phyloP scores from a whole-genome alignment of 2,888 invertebrate species.

The Hirtodrosophila duncani region DNA sequence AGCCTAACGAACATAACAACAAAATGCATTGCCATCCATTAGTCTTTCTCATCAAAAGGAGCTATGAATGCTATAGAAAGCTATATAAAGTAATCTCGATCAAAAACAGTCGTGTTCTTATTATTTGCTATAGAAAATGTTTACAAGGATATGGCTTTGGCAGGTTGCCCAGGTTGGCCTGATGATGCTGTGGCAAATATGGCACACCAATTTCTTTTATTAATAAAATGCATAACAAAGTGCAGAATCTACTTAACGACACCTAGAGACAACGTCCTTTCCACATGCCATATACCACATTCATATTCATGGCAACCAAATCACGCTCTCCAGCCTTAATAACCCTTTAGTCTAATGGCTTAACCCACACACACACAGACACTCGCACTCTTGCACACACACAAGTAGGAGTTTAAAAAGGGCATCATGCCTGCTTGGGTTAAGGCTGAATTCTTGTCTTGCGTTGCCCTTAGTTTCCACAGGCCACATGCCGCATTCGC shows the following conservation, averaged over 20 bases:
- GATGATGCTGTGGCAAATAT: too few relatives aligned
- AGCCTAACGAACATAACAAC: too few relatives aligned
- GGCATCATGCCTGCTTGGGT: conserved; percentile 1
- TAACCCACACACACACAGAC: conserved; percentile 29
- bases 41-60: too few relatives aligned
- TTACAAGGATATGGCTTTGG: conserved; percentile 44
- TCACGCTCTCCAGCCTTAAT: conserved; percentile 44
- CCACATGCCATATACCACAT: conserved; percentile 3
- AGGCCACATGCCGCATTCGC: conserved; percentile 27
- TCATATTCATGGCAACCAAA: conserved; percentile 38
- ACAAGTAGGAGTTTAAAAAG: conserved; percentile 17
- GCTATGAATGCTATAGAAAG: too few relatives aligned
- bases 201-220: conserved; percentile 56
- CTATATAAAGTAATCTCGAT: too few relatives aligned
- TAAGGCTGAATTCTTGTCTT: conserved; percentile 22
- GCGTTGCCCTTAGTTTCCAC: conserved; percentile 21
- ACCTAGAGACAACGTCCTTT: conserved; percentile 12
- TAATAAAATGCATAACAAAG: conserved; percentile 56
- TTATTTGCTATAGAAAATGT: too few relatives aligned
- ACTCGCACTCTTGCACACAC: conserved; percentile 12
- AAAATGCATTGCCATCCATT: too few relatives aligned
- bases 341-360: conserved; percentile 61
- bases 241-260: conserved; percentile 47
- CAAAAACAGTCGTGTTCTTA: too few relatives aligned
- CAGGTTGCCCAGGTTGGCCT: conserved; percentile 33